Evolutionary conservation across 2,888 invertebrate species (phyloP).

Genomic region (Epistrophe grossulariae): DNA sequence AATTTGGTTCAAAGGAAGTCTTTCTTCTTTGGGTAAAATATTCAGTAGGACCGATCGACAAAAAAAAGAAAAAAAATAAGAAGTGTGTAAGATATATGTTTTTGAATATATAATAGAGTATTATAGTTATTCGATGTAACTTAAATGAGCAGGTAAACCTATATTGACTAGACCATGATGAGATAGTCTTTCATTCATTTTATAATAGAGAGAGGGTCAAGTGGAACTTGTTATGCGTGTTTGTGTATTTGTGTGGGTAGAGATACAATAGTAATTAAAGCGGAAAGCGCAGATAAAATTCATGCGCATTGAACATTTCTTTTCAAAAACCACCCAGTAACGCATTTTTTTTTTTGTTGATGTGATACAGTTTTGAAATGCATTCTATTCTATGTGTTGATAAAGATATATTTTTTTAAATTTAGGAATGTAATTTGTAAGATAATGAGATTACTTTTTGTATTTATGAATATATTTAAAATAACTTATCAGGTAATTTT

Average conservation of each 20-base stretch:
- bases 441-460: not conserved
- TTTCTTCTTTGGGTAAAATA: constrained; percentile 38
- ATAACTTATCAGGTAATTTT: not conserved
- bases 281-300: constrained; percentile 64
- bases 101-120: constrained; percentile 52
- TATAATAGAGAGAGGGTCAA: constrained; percentile 29
- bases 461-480: constrained; percentile 9
- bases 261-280: constrained; percentile 58
- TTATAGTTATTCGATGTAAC: constrained; percentile 30
- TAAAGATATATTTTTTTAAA: constrained; percentile 5
- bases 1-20: not conserved
- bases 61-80: not conserved
- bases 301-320: constrained; percentile 39
- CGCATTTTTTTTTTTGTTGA: not conserved
- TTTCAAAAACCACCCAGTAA: constrained; percentile 27
- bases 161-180: constrained; percentile 48
- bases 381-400: constrained; percentile 43
- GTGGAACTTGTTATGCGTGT: constrained; percentile 8
- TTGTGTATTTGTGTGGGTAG: constrained; percentile 14
- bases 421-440: constrained; percentile 22
- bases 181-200: constrained; percentile 38
- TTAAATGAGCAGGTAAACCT: constrained; percentile 50
- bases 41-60: constrained; percentile 21
- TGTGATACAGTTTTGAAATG: constrained; percentile 55
- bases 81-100: constrained; percentile 23